Conservation (phyloP, 2,113 vertebrate genomes). For the Chaenogobius annularis region DNA sequence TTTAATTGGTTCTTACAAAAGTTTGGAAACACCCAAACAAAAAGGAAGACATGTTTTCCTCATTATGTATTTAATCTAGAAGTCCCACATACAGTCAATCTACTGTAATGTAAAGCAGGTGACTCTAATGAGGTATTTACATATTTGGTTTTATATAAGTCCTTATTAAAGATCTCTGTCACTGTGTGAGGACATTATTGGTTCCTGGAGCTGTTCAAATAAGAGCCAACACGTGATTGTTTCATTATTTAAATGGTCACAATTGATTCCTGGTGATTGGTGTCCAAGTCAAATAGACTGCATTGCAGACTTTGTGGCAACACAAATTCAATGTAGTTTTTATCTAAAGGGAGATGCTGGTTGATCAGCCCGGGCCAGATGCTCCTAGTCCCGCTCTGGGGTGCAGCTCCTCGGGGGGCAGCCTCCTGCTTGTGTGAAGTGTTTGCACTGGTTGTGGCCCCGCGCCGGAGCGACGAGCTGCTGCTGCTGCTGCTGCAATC, state of each 20-base stretch:
- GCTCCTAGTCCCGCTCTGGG: background rate
- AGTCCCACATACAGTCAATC: background rate
- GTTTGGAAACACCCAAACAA: background rate
- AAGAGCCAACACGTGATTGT: background rate
- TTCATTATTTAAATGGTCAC: constrained; percentile 15
- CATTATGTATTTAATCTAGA: background rate
- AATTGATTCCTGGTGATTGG: constrained; percentile 10
- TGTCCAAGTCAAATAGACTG: constrained; percentile 16
- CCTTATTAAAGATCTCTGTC: background rate
- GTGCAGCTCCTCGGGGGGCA: constrained; percentile 22
- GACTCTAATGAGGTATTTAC: background rate
- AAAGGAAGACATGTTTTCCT: background rate
- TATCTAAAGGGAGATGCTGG: background rate
- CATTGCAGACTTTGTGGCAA: constrained; percentile 31
- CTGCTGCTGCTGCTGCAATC: constrained; percentile 57
- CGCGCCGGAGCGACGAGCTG: constrained; percentile 44
- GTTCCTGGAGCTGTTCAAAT: background rate
- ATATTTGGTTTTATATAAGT: background rate
- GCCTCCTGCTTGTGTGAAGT: constrained; percentile 11
- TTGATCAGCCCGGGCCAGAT: constrained; percentile 10
- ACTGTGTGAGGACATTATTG: background rate
- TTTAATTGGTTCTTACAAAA: background rate
- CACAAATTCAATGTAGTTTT: background rate
- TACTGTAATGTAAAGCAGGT: background rate
- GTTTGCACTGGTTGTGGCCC: constrained; percentile 18